Evolutionary conservation across 2,888 invertebrate species (phyloP).

Genomic region (Crioceris asparagi): DNA sequence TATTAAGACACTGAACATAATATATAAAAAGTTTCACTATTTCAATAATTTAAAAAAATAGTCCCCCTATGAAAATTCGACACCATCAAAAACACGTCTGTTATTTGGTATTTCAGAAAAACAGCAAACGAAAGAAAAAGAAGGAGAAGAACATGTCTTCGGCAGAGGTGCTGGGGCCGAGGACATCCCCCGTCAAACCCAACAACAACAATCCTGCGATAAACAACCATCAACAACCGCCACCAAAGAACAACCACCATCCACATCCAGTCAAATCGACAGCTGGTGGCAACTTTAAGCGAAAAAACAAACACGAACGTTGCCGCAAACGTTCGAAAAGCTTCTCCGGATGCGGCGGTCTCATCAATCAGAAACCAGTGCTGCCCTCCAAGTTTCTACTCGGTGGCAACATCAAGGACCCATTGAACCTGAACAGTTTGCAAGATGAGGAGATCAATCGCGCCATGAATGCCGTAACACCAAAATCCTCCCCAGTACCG

Average conservation of each 20-base stretch:
- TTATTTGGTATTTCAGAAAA: background rate
- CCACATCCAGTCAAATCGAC: no score
- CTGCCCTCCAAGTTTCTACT: constrained; percentile 88
- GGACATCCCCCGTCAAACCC: constrained; percentile 31
- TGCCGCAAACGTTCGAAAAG: constrained; percentile 53
- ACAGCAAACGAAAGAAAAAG: no score
- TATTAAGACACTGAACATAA: no score
- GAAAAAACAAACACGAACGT: constrained; percentile 37
- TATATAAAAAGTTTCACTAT: no score
- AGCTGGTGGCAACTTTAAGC: constrained; percentile 23
- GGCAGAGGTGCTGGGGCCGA: constrained; percentile 34
- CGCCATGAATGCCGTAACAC: constrained; percentile 82
- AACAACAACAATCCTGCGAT: no score
- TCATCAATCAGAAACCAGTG: constrained; percentile 57
- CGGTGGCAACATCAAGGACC: constrained; percentile 93
- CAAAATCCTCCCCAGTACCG: constrained; percentile 83
- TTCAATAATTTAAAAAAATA: no score
- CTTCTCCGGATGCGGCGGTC: constrained; percentile 44
- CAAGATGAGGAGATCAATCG: constrained; percentile 62
- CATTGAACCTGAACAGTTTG: constrained; percentile 84
- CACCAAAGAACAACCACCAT: no score
- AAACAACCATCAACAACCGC: no score
- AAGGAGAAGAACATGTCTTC: constrained; percentile 35
- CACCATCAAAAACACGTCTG: no score
- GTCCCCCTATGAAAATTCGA: no score